Evolutionary conservation across 2,888 invertebrate species (phyloP).

Genomic region (Eupithecia subfuscata): DNA sequence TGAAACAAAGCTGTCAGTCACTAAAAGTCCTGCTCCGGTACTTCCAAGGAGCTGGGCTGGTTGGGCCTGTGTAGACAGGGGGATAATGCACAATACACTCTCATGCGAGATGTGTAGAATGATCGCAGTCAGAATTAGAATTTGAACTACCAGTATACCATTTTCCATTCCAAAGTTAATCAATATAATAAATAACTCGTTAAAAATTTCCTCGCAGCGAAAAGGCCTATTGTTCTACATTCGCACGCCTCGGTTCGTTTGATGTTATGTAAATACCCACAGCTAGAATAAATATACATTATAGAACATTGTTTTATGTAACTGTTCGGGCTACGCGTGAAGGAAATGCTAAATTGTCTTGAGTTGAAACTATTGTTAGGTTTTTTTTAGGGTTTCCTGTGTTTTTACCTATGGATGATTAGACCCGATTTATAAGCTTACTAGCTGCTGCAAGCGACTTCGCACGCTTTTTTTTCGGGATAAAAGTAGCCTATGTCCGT

Average conservation of each 20-base stretch:
- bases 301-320: conserved; percentile 50
- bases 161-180: conserved; percentile 11
- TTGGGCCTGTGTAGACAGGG: too few relatives aligned
- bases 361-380: conserved; percentile 50
- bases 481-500: too few relatives aligned
- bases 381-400: conserved; percentile 40
- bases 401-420: not conserved
- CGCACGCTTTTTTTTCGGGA: too few relatives aligned
- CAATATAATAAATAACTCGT: conserved; percentile 24
- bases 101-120: too few relatives aligned
- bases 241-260: conserved; percentile 38
- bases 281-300: conserved; percentile 29
- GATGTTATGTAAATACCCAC: conserved; percentile 36
- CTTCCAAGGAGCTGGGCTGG: too few relatives aligned
- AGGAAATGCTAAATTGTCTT: conserved; percentile 73
- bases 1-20: too few relatives aligned
- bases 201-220: conserved; percentile 37
- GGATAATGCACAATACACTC: too few relatives aligned
- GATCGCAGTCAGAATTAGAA: too few relatives aligned
- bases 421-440: not conserved
- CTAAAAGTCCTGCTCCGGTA: too few relatives aligned
- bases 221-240: conserved; percentile 39
- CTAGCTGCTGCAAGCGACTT: too few relatives aligned
- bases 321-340: conserved; percentile 51
- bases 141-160: not conserved